Conservation (phyloP, 2,888 invertebrate genomes). For the Cecidostiba fungosa region DNA sequence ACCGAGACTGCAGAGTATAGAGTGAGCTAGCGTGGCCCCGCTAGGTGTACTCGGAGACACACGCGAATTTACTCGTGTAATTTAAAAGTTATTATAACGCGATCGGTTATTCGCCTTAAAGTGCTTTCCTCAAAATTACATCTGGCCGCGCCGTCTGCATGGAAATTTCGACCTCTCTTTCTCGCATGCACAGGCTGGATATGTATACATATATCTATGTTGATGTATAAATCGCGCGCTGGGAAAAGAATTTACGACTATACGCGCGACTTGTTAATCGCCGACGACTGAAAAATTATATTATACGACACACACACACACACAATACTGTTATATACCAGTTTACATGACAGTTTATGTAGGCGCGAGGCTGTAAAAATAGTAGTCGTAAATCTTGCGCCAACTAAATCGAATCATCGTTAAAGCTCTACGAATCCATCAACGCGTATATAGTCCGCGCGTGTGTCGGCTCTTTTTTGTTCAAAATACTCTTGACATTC, state of each 20-base stretch:
- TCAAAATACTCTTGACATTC: background rate
- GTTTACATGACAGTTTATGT: background rate
- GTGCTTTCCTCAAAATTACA: constrained; percentile 53
- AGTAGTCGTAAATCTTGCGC: background rate
- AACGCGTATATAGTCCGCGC: background rate
- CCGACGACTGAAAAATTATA: background rate
- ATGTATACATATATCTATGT: too few species aligned
- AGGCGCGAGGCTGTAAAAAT: background rate
- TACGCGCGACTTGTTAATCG: background rate
- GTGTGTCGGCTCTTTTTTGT: background rate
- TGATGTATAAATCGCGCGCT: background rate
- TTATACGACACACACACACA: background rate
- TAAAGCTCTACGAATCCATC: constrained; percentile 4
- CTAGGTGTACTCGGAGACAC: background rate
- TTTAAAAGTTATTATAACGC: constrained; percentile 63
- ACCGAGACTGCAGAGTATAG: background rate
- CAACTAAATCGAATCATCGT: constrained; percentile 6
- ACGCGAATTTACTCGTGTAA: constrained; percentile 56
- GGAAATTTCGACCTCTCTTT: background rate
- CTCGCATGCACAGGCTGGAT: too few species aligned
- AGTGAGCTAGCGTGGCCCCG: background rate
- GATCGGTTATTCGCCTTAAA: constrained; percentile 43
- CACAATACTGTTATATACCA: background rate
- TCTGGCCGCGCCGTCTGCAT: background rate
- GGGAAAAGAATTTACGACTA: background rate